These are phyloP conservation scores for Sphenopsis melanotis DNA, from an alignment of 2,797 vertebrate species.

Conservation along the genomic window DNA sequence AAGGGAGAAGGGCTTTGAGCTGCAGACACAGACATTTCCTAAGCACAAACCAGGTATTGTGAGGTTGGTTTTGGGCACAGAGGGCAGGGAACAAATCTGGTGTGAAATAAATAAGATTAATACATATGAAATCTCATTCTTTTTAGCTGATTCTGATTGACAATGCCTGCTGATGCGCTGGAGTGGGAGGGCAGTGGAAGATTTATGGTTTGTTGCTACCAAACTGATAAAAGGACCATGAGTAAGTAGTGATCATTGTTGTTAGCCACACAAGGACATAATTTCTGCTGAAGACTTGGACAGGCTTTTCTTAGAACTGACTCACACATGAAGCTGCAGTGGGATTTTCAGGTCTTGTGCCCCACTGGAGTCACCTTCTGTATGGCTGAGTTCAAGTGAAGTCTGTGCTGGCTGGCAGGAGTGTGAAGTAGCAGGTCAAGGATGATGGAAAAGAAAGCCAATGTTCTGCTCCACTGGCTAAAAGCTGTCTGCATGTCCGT, in stretches of 20 bases:
- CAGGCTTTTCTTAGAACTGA: background rate
- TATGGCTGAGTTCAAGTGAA: accelerated
- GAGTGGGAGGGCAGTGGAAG: background rate
- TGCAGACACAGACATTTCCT: accelerated
- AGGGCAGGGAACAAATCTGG: background rate
- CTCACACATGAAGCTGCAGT: background rate
- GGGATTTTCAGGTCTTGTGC: background rate
- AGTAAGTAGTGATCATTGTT: too few species aligned
- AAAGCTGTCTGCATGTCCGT: background rate
- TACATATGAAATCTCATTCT: background rate
- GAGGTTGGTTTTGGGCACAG: background rate
- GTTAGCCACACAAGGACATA: background rate
- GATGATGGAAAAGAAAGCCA: background rate
- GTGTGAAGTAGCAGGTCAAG: background rate
- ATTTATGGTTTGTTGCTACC: background rate
- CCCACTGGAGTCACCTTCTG: background rate
- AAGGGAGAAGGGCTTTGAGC: background rate
- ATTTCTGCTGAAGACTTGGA: background rate
- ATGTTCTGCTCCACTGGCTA: background rate
- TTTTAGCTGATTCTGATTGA: background rate
- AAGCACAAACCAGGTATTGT: accelerated
- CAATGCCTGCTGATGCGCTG: accelerated
- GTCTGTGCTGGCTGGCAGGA: background rate
- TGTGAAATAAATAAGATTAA: background rate
- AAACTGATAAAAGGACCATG: accelerated